phyloP scores from a whole-genome alignment of 2,888 invertebrate species.

The Tetranychus piercei region DNA sequence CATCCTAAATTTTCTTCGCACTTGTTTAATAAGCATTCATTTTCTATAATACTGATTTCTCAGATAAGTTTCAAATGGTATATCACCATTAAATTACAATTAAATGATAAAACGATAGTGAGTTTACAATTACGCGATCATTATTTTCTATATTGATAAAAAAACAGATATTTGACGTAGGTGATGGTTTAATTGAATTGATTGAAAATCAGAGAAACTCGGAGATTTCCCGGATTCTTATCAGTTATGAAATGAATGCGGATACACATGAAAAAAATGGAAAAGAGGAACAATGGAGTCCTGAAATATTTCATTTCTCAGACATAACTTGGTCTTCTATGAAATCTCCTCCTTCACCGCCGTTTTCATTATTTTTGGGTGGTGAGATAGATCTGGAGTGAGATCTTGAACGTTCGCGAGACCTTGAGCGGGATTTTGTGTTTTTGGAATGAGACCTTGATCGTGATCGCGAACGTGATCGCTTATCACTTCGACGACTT shows the following conservation, averaged over 20 bases:
- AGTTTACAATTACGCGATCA: too few relatives aligned
- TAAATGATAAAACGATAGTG: too few relatives aligned
- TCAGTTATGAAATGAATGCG: not conserved
- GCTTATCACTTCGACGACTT: not conserved
- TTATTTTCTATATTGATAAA: not conserved
- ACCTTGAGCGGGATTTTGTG: not conserved
- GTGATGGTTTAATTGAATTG: not conserved
- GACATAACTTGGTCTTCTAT: not conserved
- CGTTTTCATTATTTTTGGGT: not conserved
- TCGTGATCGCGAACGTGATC: slow-evolving; percentile 11
- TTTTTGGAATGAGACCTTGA: slow-evolving; percentile 1
- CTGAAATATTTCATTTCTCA: not conserved
- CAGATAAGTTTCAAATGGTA: too few relatives aligned
- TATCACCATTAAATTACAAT: too few relatives aligned
- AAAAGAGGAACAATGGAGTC: not conserved
- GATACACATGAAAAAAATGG: not conserved
- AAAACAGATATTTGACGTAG: not conserved
- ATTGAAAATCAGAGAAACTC: not conserved
- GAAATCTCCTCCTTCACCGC: not conserved
- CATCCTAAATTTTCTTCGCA: too few relatives aligned
- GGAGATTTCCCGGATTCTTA: not conserved
- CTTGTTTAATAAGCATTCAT: too few relatives aligned
- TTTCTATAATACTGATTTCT: too few relatives aligned
- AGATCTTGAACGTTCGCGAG: slow-evolving; percentile 6
- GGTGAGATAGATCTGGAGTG: not conserved